Base-by-base conservation (phyloP, 2,113 vertebrate genomes). In the Vireo altiloquus region DNA sequence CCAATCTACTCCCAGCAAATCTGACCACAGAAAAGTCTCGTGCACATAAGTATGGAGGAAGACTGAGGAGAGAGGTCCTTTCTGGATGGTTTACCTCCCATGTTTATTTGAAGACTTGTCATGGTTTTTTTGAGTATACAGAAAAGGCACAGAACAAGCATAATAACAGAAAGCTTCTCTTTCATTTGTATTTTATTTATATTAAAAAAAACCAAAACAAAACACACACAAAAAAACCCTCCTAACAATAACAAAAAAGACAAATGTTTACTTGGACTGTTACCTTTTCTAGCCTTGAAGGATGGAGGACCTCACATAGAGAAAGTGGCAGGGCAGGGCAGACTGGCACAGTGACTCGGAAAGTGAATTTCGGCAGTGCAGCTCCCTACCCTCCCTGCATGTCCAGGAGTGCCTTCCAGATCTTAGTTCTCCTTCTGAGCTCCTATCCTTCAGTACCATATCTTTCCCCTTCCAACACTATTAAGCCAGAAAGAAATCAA, bases 41-140 rank as follows among this genome's bases (percentile, higher is more conserved):
- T 10, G 19, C 19, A 52, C n/a, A 9, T 33, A 19, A 22, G 6
- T 20, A n/a, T 0, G 0, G 4, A 64, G 21, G 23, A 80, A 80
- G 9, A 30, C 2, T 37, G 33, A 5, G 37, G 33, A 75, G 10
- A 12, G 23, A 79, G 15, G 23, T 5, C 0, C 14, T 23, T 65
- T 47, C 40, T 33, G 13, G 10, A 64, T 44, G 8, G 25, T n/a
- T 87, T 23, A 46, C 11, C 35, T 65, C 17, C 46, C 6, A 13
- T 57, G 61, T 56, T 44, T 33, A 68, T 71, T 72, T 72, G 59
- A 22, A 40, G 19, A 60, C 22, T 61, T 33, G 6, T 18, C 17
- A n/a, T 40, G 10, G 11, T 2, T 44, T 11, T 80, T 60, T 22
- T 44, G 12, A 28, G 37, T 16, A 46, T 8, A 52, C 23, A 52